These are phyloP conservation scores for Illadopsis cleaveri DNA, from an alignment of 2,113 vertebrate species.

Conservation along the genomic window DNA sequence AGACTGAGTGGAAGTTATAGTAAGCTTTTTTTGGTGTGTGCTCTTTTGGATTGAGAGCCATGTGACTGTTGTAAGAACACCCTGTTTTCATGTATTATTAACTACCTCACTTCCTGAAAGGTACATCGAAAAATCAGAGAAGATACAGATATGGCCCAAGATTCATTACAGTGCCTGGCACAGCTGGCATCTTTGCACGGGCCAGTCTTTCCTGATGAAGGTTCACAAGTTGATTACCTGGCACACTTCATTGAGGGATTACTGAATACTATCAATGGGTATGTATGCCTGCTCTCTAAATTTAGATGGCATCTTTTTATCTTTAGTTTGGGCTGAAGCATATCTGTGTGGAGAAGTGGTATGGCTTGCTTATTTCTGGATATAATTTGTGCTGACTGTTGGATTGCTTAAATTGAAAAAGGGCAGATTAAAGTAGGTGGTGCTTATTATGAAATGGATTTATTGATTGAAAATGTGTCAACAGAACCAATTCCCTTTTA, in stretches of 20 bases:
- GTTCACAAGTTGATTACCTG: constrained; percentile 95
- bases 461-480: not conserved
- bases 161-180: constrained; percentile 96
- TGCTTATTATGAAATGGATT: not conserved
- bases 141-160: constrained; percentile 99
- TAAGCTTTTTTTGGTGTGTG: constrained; percentile 62
- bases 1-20: constrained; percentile 40
- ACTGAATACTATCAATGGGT: constrained; percentile 97
- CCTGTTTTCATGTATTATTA: constrained; percentile 70
- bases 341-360: not conserved
- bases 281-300: constrained; percentile 74
- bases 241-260: constrained; percentile 97
- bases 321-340: not conserved
- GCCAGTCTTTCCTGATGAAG: constrained; percentile 94
- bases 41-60: constrained; percentile 61
- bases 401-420: not conserved
- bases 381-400: not conserved
- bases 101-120: constrained; percentile 77
- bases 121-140: constrained; percentile 98
- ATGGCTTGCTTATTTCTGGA: not conserved
- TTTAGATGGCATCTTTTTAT: constrained; percentile 22
- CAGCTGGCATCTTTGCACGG: constrained; percentile 97
- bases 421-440: not conserved
- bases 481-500: not conserved
- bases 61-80: constrained; percentile 72